Base-by-base conservation (phyloP, 2,113 vertebrate genomes). In the Hippocampus abdominalis region DNA sequence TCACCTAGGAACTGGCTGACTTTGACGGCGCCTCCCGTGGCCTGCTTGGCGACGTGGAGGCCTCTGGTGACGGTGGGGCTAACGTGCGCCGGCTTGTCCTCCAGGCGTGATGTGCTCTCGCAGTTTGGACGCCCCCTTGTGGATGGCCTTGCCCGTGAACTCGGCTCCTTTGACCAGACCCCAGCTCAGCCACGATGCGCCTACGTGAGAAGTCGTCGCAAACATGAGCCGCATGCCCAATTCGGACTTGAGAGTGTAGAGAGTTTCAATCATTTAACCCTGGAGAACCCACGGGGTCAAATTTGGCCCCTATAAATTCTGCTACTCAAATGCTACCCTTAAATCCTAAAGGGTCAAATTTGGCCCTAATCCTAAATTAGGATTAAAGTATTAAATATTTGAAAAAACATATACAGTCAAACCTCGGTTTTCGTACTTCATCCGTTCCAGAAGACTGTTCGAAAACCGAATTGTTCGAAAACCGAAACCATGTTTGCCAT, bases 1-100 rank as follows among this genome's bases (percentile, higher is more conserved):
- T 94, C 91, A 98, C 97, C 97, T 73, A 99, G 88, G 85, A 97
- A 95, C 39, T 98, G 96, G 89, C 97, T 98, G 93, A 98, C 97
- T 94, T 95, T 97, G 3, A 97, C 97, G 8, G 97, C 97, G 61
- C 96, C 95, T 54, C 96, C 96, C 0, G 96, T 98, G 18, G 96
- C 97, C 74, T 97, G 96, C 88, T 98, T 98, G 75, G 96, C 96
- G 46, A 98, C 94, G 0, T 96, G 92, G 65, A 98, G 95, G 42
- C 97, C 93, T 78, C 86, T 96, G 74, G 93, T 89, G 73, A 98
- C 94, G 0, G 94, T 85, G 67, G 97, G 97, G 80, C 91, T 98
- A 85, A 98, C 94, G 59, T 95, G 90, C 48, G 94, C 48, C 13
- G 97, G 97, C 60, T 90, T 95, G 87, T 98, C 96, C 75, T 99